Percentiles rank a stretch among this genome's conserved stretches.
These are phyloP conservation scores for Pampusana beccarii DNA, from an alignment of 2,113 vertebrate species.

Conservation along the genomic window DNA sequence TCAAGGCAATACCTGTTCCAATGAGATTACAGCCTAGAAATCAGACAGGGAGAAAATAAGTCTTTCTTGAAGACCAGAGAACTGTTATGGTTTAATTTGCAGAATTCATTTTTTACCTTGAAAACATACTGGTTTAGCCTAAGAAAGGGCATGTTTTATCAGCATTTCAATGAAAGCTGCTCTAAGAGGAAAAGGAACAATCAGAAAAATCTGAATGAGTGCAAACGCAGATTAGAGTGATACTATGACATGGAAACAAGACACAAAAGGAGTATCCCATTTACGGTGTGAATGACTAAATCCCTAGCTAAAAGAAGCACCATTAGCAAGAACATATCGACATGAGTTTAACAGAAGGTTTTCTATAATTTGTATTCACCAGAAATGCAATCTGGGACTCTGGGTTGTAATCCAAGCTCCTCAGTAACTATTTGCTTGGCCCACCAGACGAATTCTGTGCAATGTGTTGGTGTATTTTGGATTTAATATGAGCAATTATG, in stretches of 20 bases:
- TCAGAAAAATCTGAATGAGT: not conserved
- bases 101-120: not conserved
- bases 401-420: not conserved
- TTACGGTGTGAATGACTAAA: not conserved
- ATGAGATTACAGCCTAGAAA: not conserved
- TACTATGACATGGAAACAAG: not conserved
- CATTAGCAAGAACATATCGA: not conserved
- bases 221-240: not conserved
- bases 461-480: not conserved
- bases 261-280: not conserved
- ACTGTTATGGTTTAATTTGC: not conserved
- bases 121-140: not conserved
- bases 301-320: not conserved
- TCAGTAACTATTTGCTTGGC: not conserved
- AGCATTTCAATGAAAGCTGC: not conserved
- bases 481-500: not conserved
- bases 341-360: not conserved
- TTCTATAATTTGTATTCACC: not conserved
- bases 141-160: not conserved
- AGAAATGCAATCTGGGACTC: not conserved
- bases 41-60: not conserved
- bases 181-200: not conserved
- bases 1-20: not conserved
- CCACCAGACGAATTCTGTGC: not conserved
- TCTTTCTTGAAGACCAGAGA: not conserved